Percentiles rank a stretch among this genome's conserved stretches.
phyloP scores from a whole-genome alignment of 2,888 invertebrate genomes.

The Tromatobia lineatoria region DNA sequence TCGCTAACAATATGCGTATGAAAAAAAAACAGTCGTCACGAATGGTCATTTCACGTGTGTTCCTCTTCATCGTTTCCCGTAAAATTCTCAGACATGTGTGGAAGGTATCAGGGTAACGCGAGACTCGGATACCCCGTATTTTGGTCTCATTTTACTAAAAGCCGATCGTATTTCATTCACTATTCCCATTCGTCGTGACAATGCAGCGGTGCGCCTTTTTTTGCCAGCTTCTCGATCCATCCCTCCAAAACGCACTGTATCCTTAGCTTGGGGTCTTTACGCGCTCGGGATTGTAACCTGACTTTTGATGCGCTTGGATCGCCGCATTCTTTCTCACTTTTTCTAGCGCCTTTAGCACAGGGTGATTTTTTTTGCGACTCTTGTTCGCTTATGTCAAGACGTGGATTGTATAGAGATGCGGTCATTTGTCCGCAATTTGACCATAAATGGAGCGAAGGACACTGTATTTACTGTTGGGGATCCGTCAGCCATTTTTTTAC shows the following conservation, averaged over 20 bases:
- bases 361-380: slow-evolving; percentile 61
- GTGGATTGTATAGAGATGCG: slow-evolving; percentile 69
- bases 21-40: slow-evolving; percentile 58
- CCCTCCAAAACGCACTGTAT: slow-evolving; percentile 33
- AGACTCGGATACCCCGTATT: slow-evolving; percentile 79
- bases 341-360: slow-evolving; percentile 38
- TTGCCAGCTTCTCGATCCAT: slow-evolving; percentile 50
- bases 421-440: slow-evolving; percentile 83
- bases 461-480: slow-evolving; percentile 73
- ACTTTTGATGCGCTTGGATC: slow-evolving; percentile 70
- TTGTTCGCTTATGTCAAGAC: slow-evolving; percentile 26
- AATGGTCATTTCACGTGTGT: slow-evolving; percentile 79
- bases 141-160: slow-evolving; percentile 84
- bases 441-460: slow-evolving; percentile 77
- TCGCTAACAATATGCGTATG: slow-evolving; percentile 20
- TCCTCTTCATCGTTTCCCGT: slow-evolving; percentile 29
- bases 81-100: slow-evolving; percentile 35
- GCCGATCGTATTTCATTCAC: slow-evolving; percentile 83
- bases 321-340: slow-evolving; percentile 46
- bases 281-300: slow-evolving; percentile 72
- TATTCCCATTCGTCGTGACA: slow-evolving; percentile 67
- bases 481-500: slow-evolving; percentile 63
- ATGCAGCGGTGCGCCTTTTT: slow-evolving; percentile 67
- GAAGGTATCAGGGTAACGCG: slow-evolving; percentile 52
- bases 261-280: slow-evolving; percentile 50